Evolutionary conservation across 2,113 vertebrate species (phyloP), one percentile per base, ranked within the genome.

Genomic region (Siniperca chuatsi): DNA sequence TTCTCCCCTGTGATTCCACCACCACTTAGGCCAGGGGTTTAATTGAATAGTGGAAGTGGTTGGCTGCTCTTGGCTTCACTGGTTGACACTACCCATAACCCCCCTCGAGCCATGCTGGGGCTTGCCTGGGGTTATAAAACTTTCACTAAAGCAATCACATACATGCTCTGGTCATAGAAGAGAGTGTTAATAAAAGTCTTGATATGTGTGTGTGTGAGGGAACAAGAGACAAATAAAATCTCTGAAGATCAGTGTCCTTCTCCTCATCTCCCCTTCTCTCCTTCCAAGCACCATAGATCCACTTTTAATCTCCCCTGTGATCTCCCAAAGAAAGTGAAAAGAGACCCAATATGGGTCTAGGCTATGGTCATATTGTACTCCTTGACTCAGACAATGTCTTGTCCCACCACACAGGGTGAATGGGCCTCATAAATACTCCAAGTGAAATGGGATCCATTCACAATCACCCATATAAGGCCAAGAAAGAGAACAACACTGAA

Each of bases 1-100:
- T 13, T 55, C 65, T 89, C 91, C 89, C 93, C 65, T 62, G 85
- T 85, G 92, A 87, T 55, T 92, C 46, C 40, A 23, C 50, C 71
- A 89, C 82, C 92, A 92, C 92, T 94, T 90, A 93, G 76, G 68
- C 76, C 84, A 74, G 33, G 10, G 79, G 67, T 93, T 91, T 92
- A 90, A 93, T 89, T 93, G 91, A 92, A 90, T 74, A 87, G 86
- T 82, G 66, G 81, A 89, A 87, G 87, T 69, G 82, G 92, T 83
- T 66, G 67, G 84, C 74, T 85, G 62, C 44, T 77, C 82, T 76
- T 54, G 23, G 77, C 82, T 65, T 75, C 70, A 66, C 50, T n/a
- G 74, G 75, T 72, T 81, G 79, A 83, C 62, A 67, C 76, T 80
- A 76, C 85, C 90, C 85, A 75, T 81, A 74, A 85, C 73, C 67